A percentile compares a stretch with the other conserved stretches of the same genome.
Conservation (phyloP, 2,888 invertebrate genomes). For the Papilio elwesi region DNA sequence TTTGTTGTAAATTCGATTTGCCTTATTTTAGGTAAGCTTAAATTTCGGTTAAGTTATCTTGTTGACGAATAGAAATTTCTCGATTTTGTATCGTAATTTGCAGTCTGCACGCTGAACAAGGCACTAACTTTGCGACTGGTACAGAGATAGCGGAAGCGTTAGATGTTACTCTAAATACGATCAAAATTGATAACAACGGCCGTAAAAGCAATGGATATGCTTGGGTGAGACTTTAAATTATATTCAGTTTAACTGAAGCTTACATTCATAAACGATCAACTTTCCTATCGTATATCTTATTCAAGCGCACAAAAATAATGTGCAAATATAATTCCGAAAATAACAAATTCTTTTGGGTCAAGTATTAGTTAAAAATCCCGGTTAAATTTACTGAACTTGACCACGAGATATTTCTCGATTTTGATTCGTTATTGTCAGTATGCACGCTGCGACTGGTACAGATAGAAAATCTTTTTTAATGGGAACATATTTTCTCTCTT, state of each 20-base stretch:
- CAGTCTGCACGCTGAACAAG: constrained; percentile 53
- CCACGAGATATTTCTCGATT: no score
- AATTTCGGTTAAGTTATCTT: background rate
- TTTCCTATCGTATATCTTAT: no score
- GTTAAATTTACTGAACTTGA: no score
- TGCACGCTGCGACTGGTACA: no score
- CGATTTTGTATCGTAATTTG: constrained; percentile 37
- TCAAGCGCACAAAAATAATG: no score
- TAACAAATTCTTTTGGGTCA: no score
- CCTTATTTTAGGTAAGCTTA: constrained; percentile 61
- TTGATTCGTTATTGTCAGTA: no score
- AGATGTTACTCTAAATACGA: constrained; percentile 55
- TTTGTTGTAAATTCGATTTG: constrained; percentile 73
- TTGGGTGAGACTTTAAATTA: constrained; percentile 50
- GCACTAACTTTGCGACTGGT: constrained; percentile 59
- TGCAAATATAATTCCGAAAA: no score
- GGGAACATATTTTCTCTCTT: constrained; percentile 15
- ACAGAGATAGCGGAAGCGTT: constrained; percentile 59
- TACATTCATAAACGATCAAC: background rate
- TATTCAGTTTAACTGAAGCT: background rate
- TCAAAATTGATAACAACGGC: constrained; percentile 47
- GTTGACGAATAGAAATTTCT: background rate
- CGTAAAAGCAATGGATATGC: constrained; percentile 49
- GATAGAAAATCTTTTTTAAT: no score
- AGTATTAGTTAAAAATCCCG: no score